Evolutionary conservation across 1,140 invertebrate species (phyloP), one percentile per base, ranked within the genome.

Genomic region (Drosophila ambigua): DNA sequence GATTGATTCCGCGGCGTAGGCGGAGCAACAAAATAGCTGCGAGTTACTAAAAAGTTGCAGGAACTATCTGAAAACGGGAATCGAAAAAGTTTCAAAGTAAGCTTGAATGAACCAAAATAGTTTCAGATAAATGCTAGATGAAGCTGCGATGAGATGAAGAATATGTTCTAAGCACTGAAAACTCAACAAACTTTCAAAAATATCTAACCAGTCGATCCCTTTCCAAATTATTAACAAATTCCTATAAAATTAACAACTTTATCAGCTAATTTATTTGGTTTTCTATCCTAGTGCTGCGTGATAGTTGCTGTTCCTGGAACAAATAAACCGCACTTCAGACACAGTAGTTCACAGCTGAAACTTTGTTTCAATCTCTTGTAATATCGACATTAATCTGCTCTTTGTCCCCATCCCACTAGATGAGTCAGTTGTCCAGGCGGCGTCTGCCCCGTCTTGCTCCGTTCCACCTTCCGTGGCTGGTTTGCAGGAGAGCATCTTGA

Each of bases 401-500:
- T 46, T 35, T 15, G 31, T 20, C 16, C 44, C 7, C 41, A 39
- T 11, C 66, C 1, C 46, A 16, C 50, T 35, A 8, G 35, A 35
- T 66, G 63, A 65, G 16, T 66, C 63, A 66, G 46, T 43, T 50
- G 44, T 39, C 15, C 28, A 50, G 44, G 62, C 63, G 4, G 71
- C 58, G 54, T 53, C 63, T 77, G 51, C 61, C n/a, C 48, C 50
- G 35, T 54, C 49, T 16, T 26, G 31, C 61, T 4, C 11, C 7
- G 15, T 3, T n/a, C 31, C 4, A 4, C 13, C 4, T 7, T 3
- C 58, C 57, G 24, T 8, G 65, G 52, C 61, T 48, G 61, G 31
- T 67, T 67, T 67, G 5, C 52, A 62, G 65, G 74, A 64, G 3
- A 73, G 54, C 80, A 68, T 76, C 76, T 72, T 65, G 63, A 76